Evolutionary conservation across 2,797 vertebrate genomes (phyloP).

Genomic region (Anguilla megastoma): DNA sequence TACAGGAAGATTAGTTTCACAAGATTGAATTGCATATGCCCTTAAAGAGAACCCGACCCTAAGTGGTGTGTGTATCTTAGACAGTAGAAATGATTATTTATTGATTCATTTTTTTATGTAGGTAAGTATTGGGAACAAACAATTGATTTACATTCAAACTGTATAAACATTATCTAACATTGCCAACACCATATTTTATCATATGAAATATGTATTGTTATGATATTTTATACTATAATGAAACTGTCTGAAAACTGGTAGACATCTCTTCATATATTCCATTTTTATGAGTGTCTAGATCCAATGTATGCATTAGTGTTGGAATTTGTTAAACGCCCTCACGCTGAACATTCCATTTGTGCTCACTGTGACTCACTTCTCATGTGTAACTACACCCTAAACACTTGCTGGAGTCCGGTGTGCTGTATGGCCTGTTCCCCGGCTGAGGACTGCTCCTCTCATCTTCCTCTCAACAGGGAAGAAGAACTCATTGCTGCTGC

Average conservation of each 20-base stretch:
- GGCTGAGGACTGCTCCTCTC: constrained; percentile 58
- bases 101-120: background rate
- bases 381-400: constrained; percentile 37
- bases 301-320: constrained; percentile 44
- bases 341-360: constrained; percentile 57
- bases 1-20: background rate
- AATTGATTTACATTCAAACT: background rate
- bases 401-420: constrained; percentile 28
- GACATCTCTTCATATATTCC: constrained; percentile 45
- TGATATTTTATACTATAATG: background rate
- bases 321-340: constrained; percentile 57
- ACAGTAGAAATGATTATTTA: background rate
- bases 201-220: background rate
- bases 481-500: constrained; percentile 97
- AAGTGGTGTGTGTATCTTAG: background rate
- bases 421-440: constrained; percentile 49
- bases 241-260: constrained; percentile 27
- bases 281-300: constrained; percentile 4
- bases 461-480: constrained; percentile 81
- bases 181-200: background rate
- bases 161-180: background rate
- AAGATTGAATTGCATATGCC: background rate
- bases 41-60: background rate
- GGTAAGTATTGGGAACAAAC: background rate
- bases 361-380: constrained; percentile 58